A percentile compares a stretch with the other conserved stretches of the same genome.
Evolutionary conservation across 2,113 vertebrate genomes (phyloP).

Genomic region (Myanophis thanlyinensis): DNA sequence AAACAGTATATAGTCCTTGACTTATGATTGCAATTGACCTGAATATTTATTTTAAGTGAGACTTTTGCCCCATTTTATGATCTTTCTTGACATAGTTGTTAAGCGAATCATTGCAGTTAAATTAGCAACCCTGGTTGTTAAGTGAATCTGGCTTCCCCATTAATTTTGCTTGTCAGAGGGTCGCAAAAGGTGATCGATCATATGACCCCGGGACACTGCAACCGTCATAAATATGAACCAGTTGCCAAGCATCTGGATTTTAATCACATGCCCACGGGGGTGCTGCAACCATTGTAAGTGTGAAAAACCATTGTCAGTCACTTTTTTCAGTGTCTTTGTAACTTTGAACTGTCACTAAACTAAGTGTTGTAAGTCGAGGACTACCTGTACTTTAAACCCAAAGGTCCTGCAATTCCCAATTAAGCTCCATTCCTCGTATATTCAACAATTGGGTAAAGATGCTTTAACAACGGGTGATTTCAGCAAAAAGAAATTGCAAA

Average conservation of each 20-base stretch:
- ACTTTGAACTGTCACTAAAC: not conserved
- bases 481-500: not conserved
- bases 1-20: not conserved
- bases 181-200: not conserved
- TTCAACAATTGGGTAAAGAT: not conserved
- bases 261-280: not conserved
- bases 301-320: not conserved
- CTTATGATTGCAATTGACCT: not conserved
- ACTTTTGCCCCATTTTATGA: too few relatives aligned
- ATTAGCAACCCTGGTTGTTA: not conserved
- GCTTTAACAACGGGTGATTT: not conserved
- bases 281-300: not conserved
- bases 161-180: not conserved
- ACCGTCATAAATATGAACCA: not conserved
- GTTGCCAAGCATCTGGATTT: not conserved
- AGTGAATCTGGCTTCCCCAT: not conserved
- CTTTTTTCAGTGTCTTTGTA: not conserved
- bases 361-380: not conserved
- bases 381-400: constrained; percentile 31
- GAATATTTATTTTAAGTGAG: not conserved
- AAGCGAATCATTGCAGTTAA: too few relatives aligned
- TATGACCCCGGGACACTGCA: not conserved
- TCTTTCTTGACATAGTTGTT: too few relatives aligned
- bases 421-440: not conserved
- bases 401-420: fast-evolving